These are phyloP conservation scores for Nomada flava DNA, from an alignment of 2,888 invertebrate species.

Conservation along the genomic window DNA sequence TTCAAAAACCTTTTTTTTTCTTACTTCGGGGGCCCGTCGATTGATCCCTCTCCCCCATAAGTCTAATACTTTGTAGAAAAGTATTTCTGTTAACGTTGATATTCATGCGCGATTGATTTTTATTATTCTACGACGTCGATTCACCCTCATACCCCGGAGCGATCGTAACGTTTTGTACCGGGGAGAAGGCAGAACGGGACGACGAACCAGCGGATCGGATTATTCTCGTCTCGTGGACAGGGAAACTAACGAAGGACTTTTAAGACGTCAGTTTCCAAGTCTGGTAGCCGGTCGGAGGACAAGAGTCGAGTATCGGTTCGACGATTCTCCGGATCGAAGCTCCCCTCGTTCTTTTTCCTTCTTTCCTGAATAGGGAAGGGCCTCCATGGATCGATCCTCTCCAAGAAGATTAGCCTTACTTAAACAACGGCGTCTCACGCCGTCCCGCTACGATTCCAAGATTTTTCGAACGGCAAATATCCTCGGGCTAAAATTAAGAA, in stretches of 20 bases:
- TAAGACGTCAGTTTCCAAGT: conserved; percentile 71
- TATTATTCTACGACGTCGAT: conserved; percentile 40
- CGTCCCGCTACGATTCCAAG: conserved; percentile 37
- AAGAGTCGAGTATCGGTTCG: conserved; percentile 56
- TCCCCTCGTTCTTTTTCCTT: conserved; percentile 52
- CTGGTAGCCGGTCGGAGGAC: conserved; percentile 54
- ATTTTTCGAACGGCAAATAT: conserved; percentile 53
- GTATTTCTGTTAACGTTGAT: conserved; percentile 34
- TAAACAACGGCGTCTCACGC: conserved; percentile 63
- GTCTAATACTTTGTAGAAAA: conserved; percentile 16
- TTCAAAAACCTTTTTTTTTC: too few relatives aligned
- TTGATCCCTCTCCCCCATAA: background rate
- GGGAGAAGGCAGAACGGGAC: conserved; percentile 25
- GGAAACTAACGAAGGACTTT: conserved; percentile 77
- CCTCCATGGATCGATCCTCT: conserved; percentile 59
- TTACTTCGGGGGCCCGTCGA: background rate
- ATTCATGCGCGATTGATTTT: conserved; percentile 54
- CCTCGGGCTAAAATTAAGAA: conserved; percentile 41
- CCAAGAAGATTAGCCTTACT: conserved; percentile 68
- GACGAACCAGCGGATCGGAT: conserved; percentile 69
- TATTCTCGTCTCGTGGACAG: conserved; percentile 71
- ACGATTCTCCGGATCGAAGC: conserved; percentile 64
- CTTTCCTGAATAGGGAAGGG: conserved; percentile 44
- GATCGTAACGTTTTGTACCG: conserved; percentile 33
- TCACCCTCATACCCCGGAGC: conserved; percentile 39